Percentiles rank a stretch among this genome's conserved stretches.
phyloP scores from a whole-genome alignment of 2,888 invertebrate genomes.

The Eumacrocentrus americanus region DNA sequence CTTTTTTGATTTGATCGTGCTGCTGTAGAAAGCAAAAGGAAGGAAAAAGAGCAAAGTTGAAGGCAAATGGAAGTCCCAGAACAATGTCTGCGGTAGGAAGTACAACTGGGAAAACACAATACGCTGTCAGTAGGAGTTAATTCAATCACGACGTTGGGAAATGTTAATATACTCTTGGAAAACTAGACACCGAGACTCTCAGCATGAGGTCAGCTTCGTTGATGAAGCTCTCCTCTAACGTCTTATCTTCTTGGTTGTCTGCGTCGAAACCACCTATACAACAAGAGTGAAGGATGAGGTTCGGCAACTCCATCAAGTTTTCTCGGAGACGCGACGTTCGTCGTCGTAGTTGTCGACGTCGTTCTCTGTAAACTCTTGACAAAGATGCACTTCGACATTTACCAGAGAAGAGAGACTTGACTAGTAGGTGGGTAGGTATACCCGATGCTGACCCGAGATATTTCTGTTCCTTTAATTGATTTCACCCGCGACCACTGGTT shows the following conservation, averaged over 20 bases:
- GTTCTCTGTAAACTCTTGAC: too few relatives aligned
- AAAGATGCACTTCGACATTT: conserved; percentile 26
- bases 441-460: neutral
- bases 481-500: neutral
- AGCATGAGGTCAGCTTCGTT: conserved; percentile 13
- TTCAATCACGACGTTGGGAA: conserved; percentile 23
- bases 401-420: neutral
- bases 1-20: too few relatives aligned
- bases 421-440: neutral
- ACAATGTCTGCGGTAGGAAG: neutral
- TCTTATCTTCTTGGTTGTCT: neutral
- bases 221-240: neutral
- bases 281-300: neutral
- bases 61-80: neutral
- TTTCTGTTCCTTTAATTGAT: conserved; percentile 10
- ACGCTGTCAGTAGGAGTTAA: conserved; percentile 1
- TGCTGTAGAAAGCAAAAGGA: too few relatives aligned
- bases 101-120: neutral
- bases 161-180: conserved; percentile 27
- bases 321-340: neutral
- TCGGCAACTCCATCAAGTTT: conserved; percentile 17
- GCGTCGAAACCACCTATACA: neutral
- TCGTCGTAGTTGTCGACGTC: conserved; percentile 5
- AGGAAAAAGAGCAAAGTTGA: neutral
- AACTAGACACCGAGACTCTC: conserved; percentile 10